Conservation (phyloP, 35 echinoderm and acorn worm genomes). For the Antedon bifida region DNA sequence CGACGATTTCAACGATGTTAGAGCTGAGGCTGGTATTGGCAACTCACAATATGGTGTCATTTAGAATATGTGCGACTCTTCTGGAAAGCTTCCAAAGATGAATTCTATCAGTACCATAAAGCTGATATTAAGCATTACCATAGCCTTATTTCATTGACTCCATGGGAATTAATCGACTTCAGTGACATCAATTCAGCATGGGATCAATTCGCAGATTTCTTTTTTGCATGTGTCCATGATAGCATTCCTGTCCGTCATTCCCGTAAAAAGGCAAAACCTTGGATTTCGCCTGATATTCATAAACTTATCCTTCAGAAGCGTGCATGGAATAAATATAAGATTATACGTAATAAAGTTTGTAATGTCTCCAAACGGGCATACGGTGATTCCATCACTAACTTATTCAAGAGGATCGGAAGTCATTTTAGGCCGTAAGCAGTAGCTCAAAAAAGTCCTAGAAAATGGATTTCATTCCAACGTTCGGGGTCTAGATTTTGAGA, state of each 20-base stretch:
- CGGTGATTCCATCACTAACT: background rate
- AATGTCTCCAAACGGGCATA: background rate
- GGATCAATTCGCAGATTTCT: background rate
- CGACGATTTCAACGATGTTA: background rate
- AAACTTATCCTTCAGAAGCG: background rate
- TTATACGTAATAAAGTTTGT: background rate
- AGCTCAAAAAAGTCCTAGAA: too few species aligned
- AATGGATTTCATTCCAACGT: too few species aligned
- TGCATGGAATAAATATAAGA: background rate
- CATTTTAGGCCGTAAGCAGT: too few species aligned
- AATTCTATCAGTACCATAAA: background rate
- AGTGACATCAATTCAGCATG: background rate
- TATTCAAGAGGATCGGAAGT: background rate
- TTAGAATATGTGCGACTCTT: too few species aligned
- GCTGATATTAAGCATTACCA: background rate
- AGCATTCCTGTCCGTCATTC: background rate
- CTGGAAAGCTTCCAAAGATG: background rate
- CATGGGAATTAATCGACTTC: background rate
- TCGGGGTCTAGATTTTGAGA: too few species aligned
- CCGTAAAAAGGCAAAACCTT: background rate
- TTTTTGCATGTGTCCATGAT: background rate
- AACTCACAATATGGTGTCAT: background rate
- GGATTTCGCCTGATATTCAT: background rate
- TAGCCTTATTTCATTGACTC: background rate
- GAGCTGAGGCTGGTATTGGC: background rate